Percentiles rank a stretch among this genome's conserved stretches.
phyloP scores from a whole-genome alignment of 2,797 vertebrate species.

The Serranus cabrilla region DNA sequence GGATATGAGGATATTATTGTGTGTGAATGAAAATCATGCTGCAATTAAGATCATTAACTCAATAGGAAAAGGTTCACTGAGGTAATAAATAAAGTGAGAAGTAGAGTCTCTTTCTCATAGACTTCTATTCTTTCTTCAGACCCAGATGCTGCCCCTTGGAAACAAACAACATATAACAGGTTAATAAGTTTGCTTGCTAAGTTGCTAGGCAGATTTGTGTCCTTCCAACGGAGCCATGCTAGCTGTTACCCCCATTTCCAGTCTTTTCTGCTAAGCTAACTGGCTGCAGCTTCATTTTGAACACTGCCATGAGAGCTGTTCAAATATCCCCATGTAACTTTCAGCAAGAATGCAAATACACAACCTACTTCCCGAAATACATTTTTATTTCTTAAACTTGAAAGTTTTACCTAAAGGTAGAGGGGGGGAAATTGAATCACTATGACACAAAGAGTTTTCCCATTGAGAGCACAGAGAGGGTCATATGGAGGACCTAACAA shows the following conservation, averaged over 20 bases:
- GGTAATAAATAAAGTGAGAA: too few relatives aligned
- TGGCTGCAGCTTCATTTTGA: not conserved
- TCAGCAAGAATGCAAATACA: not conserved
- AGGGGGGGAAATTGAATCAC: not conserved
- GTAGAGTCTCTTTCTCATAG: too few relatives aligned
- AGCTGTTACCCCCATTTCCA: not conserved
- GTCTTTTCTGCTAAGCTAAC: slow-evolving; percentile 2
- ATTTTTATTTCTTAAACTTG: not conserved
- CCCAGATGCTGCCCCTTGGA: too few relatives aligned
- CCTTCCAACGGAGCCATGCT: not conserved
- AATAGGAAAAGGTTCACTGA: too few relatives aligned
- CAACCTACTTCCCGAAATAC: not conserved
- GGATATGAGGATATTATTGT: too few relatives aligned
- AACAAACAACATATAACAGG: not conserved
- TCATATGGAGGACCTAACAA: slow-evolving; percentile 19
- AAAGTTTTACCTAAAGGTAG: not conserved
- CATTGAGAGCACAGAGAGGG: slow-evolving; percentile 18
- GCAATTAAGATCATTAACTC: too few relatives aligned
- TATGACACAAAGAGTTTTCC: not conserved
- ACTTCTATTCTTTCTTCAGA: too few relatives aligned
- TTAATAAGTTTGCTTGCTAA: not conserved
- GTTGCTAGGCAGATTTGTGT: not conserved
- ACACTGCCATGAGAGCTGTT: not conserved
- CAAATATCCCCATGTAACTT: not conserved
- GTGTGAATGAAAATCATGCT: too few relatives aligned